These are phyloP conservation scores for Napeogenes inachia DNA, from an alignment of 2,888 invertebrate genomes.

Conservation along the genomic window DNA sequence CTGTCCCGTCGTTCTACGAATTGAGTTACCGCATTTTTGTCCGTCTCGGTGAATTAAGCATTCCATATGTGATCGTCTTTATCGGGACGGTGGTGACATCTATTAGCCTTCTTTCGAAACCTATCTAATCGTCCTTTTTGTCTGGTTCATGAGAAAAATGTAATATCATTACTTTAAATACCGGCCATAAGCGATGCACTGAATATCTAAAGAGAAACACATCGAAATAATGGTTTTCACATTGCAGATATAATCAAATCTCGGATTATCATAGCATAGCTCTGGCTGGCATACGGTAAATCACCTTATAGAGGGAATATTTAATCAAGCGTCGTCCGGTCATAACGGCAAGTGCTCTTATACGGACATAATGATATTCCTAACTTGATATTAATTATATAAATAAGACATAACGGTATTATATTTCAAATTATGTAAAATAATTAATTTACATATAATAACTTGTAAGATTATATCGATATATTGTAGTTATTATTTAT, in stretches of 20 bases:
- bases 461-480: too few species aligned
- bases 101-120: too few species aligned
- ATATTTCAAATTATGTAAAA: background rate
- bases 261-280: conserved; percentile 20
- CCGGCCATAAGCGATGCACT: too few species aligned
- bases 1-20: too few species aligned
- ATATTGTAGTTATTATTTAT: too few species aligned
- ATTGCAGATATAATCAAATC: conserved; percentile 24
- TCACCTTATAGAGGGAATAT: conserved; percentile 29
- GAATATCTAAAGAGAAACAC: conserved; percentile 2
- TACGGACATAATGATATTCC: conserved; percentile 3
- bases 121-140: too few species aligned
- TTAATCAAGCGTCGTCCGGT: conserved; percentile 21
- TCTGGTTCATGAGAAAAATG: too few species aligned
- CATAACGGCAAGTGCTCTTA: conserved; percentile 9
- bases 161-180: too few species aligned
- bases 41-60: too few species aligned
- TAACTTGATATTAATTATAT: conserved; percentile 1
- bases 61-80: too few species aligned
- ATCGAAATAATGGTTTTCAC: conserved; percentile 21
- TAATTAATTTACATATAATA: background rate
- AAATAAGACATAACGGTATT: background rate
- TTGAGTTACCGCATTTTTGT: too few species aligned
- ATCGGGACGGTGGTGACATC: too few species aligned
- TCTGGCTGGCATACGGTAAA: conserved; percentile 21